These are phyloP conservation scores for Apeltes quadracus DNA, from an alignment of 2,113 vertebrate genomes.

Conservation along the genomic window DNA sequence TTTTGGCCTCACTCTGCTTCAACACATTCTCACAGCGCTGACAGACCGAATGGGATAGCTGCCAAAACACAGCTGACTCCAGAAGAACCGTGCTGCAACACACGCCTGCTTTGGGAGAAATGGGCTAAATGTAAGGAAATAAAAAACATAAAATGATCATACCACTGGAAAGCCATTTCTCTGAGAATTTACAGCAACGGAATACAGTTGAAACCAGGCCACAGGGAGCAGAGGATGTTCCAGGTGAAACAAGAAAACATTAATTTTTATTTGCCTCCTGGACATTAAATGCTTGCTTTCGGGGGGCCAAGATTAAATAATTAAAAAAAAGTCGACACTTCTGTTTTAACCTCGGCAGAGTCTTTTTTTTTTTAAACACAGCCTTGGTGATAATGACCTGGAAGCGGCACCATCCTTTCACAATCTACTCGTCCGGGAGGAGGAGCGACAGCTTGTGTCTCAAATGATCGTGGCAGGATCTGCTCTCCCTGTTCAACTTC, in stretches of 20 bases:
- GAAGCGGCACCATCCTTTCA: background rate
- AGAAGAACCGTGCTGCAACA: slow-evolving; percentile 7
- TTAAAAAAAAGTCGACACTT: slow-evolving; percentile 27
- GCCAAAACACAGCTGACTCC: slow-evolving; percentile 28
- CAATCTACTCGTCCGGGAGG: background rate
- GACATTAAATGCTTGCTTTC: slow-evolving; percentile 6
- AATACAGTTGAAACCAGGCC: slow-evolving; percentile 4
- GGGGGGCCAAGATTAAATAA: slow-evolving; percentile 10
- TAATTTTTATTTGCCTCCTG: slow-evolving; percentile 31
- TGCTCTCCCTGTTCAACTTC: background rate
- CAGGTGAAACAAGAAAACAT: slow-evolving; percentile 25
- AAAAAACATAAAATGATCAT: slow-evolving; percentile 6
- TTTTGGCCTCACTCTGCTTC: slow-evolving; percentile 14
- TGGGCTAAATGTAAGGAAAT: slow-evolving; percentile 19
- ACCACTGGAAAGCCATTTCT: slow-evolving; percentile 29
- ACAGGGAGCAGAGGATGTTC: slow-evolving; percentile 32
- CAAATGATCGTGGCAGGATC: background rate
- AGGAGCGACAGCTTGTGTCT: background rate
- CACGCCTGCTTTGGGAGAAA: slow-evolving; percentile 32
- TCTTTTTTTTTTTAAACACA: background rate
- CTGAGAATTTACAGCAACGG: slow-evolving; percentile 25
- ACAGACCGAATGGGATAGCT: slow-evolving; percentile 42
- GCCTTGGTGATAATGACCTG: slow-evolving; percentile 11
- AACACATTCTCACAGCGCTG: slow-evolving; percentile 28
- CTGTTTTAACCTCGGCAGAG: slow-evolving; percentile 22